phyloP scores from a whole-genome alignment of 37 sponge, comb jelly and placozoan genomes.

The Geodia barretti region DNA sequence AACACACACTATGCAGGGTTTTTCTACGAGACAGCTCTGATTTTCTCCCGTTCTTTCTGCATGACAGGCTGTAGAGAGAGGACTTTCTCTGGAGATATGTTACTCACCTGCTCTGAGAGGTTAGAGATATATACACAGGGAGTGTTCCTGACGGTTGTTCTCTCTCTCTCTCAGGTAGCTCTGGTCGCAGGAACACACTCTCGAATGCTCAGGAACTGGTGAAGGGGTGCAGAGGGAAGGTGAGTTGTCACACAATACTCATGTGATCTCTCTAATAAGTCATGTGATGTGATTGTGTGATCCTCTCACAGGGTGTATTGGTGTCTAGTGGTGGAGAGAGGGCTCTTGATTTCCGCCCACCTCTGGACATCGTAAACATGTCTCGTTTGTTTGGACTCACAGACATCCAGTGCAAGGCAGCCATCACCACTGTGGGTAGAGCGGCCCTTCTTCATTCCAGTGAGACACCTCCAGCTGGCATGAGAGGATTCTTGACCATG shows the following conservation, averaged over 20 bases:
- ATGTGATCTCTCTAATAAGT: neutral
- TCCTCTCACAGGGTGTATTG: neutral
- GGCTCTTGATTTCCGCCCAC: neutral
- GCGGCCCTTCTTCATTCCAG: neutral
- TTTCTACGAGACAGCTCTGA: no score
- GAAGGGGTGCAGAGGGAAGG: conserved; percentile 55
- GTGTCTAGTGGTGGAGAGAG: neutral
- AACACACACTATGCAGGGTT: no score
- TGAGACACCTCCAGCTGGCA: neutral
- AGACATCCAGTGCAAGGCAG: neutral
- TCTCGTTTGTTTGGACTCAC: neutral
- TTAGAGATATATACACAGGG: neutral
- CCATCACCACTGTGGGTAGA: neutral
- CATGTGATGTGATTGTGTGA: no score
- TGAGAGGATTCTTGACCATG: neutral
- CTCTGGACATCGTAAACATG: neutral
- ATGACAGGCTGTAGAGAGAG: conserved; percentile 65
- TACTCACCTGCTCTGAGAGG: conserved; percentile 66
- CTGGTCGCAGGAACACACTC: conserved; percentile 32
- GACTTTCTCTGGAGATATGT: conserved; percentile 63
- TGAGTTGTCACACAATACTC: neutral
- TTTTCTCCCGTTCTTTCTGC: neutral
- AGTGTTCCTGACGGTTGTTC: neutral
- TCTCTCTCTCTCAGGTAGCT: conserved; percentile 24
- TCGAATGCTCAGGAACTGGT: conserved; percentile 72